Evolutionary conservation across 2,888 invertebrate genomes (phyloP).

Genomic region (Drosophila multiciliata): DNA sequence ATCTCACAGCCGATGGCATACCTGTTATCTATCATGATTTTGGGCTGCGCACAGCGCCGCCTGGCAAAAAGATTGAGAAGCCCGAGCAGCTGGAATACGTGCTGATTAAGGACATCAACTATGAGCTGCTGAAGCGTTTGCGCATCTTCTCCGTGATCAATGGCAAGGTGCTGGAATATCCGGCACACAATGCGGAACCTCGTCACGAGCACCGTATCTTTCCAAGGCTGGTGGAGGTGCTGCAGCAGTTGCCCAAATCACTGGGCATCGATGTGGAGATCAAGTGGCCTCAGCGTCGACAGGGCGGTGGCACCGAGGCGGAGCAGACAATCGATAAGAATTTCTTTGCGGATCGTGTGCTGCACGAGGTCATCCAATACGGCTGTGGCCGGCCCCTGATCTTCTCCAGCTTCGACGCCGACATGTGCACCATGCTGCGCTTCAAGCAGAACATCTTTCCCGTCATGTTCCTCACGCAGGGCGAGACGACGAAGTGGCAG

Average conservation of each 20-base stretch:
- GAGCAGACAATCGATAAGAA: conserved; percentile 95
- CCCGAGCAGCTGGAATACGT: conserved; percentile 94
- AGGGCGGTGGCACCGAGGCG: conserved; percentile 93
- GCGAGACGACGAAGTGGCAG: conserved; percentile 85
- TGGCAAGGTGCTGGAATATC: conserved; percentile 89
- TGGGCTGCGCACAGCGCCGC: conserved; percentile 91
- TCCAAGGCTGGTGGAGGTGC: conserved; percentile 93
- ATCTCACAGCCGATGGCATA: conserved; percentile 96
- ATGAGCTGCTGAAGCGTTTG: conserved; percentile 94
- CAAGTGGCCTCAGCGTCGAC: conserved; percentile 96
- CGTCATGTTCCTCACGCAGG: conserved; percentile 92
- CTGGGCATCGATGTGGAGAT: conserved; percentile 99
- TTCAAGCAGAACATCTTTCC: conserved; percentile 98
- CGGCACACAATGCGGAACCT: conserved; percentile 90
- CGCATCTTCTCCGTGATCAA: conserved; percentile 92
- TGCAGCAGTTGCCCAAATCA: conserved; percentile 92
- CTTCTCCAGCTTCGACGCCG: conserved; percentile 98
- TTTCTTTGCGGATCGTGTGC: conserved; percentile 93
- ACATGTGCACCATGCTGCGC: conserved; percentile 96
- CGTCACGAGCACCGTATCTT: conserved; percentile 97
- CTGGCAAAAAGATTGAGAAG: conserved; percentile 87
- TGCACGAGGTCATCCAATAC: conserved; percentile 92
- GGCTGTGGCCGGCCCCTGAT: conserved; percentile 94
- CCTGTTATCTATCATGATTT: conserved; percentile 99
- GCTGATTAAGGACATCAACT: conserved; percentile 96